Base-by-base conservation (phyloP, 2,113 vertebrate genomes). In the Dicentrarchus labrax region DNA sequence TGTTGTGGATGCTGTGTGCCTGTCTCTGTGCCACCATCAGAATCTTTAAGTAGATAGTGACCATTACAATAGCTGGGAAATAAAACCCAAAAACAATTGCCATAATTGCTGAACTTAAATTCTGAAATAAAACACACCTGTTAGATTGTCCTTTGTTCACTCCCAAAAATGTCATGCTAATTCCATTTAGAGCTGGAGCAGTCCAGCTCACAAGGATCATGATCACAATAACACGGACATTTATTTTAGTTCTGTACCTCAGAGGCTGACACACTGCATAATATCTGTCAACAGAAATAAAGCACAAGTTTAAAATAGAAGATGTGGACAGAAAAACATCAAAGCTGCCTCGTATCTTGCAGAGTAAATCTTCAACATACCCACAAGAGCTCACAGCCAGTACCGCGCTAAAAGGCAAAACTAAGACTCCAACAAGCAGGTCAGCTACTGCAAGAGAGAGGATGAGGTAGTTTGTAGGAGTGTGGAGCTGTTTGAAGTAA, bases 241-340 rank as follows among this genome's bases (percentile, higher is more conserved):
- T 71, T 12, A 76, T 71, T 24, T 71, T 76, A 22, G 9, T 24
- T 77, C 24, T 71, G n/a, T 83, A 83, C 1, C 8, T 66, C 24
- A 83, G 59, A 57, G 81, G 81, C 57, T 48, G 66, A 64, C 81
- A 83, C 22, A 83, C 67, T 2, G 73, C 67, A 2, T 21, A 57
- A 43, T 83, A 83, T 30, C 81, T 72, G 73, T 83, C 81, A 50
- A 65, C 16, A 17, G 81, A 64, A 39, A 83, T 83, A 19, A 16
- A 83, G 11, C 81, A 83, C 12, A 83, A 51, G 30, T 77, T 72
- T 21, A 83, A 19, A 39, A 83, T 65, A 11, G 81, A 83, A 8
- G 22, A 24, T n/a, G 51, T 24, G 10, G 11, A 39, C 8, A 71
- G 30, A 8, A 36, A 19, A 0, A 83, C 7, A 21, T 83, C 81